These are phyloP conservation scores for Lydus trimaculatus DNA, from an alignment of 2,888 invertebrate species.

Conservation along the genomic window DNA sequence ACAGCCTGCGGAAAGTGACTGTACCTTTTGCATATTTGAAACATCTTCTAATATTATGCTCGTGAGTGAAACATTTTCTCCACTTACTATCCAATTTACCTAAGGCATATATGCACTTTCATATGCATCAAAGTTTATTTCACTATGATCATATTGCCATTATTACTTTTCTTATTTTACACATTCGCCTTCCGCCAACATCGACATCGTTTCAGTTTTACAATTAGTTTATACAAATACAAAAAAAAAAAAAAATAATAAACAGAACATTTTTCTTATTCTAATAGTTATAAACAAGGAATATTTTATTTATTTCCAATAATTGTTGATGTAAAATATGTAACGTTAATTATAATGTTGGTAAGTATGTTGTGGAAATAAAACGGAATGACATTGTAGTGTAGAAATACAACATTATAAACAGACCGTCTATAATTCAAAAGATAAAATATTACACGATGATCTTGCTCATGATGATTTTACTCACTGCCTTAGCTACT, in stretches of 20 bases:
- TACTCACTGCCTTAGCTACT: conserved; percentile 20
- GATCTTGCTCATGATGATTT: conserved; percentile 14
- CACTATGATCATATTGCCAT: conserved; percentile 32
- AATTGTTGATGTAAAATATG: background rate
- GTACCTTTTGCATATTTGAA: conserved; percentile 29
- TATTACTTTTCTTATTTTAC: conserved; percentile 28
- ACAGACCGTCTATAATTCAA: conserved; percentile 6
- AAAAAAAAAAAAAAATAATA: conserved; percentile 7
- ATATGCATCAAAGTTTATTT: conserved; percentile 34
- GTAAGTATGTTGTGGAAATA: background rate
- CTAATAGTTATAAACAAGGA: conserved; percentile 1
- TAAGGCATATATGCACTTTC: conserved; percentile 34
- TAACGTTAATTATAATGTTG: conserved; percentile 5
- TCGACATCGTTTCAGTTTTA: conserved; percentile 22
- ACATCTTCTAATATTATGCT: conserved; percentile 34
- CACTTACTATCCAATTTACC: conserved; percentile 34
- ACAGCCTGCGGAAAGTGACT: conserved; percentile 26
- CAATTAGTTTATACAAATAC: conserved; percentile 15
- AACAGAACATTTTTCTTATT: background rate
- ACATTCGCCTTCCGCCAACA: background rate
- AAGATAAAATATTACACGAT: conserved; percentile 13
- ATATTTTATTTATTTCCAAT: background rate
- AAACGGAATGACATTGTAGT: conserved; percentile 10
- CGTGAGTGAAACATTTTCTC: conserved; percentile 35
- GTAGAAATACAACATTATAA: conserved; percentile 13